Conservation (phyloP, 2,888 invertebrate genomes). For the Melieria crassipennis region DNA sequence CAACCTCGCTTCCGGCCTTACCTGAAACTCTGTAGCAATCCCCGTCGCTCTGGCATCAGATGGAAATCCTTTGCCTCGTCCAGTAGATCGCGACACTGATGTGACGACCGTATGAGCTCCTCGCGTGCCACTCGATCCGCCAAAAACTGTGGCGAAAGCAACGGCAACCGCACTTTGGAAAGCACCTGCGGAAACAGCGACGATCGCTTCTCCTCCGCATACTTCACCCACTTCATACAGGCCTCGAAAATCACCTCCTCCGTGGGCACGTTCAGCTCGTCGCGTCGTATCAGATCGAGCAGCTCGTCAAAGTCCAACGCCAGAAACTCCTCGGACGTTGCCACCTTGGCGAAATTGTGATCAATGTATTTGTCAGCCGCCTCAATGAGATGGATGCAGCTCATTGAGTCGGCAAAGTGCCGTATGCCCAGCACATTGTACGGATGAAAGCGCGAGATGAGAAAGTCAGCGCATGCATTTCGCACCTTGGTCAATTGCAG, state of each 20-base stretch:
- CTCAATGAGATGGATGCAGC: slow-evolving; percentile 75
- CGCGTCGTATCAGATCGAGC: slow-evolving; percentile 75
- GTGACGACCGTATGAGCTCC: slow-evolving; percentile 78
- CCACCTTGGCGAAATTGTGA: slow-evolving; percentile 77
- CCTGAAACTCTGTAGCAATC: slow-evolving; percentile 77
- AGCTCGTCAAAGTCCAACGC: slow-evolving; percentile 71
- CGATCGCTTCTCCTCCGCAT: slow-evolving; percentile 70
- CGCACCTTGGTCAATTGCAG: slow-evolving; percentile 81
- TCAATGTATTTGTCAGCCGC: slow-evolving; percentile 82
- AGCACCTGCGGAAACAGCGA: slow-evolving; percentile 75
- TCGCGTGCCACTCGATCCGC: slow-evolving; percentile 84
- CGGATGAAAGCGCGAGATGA: slow-evolving; percentile 80
- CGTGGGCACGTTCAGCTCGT: slow-evolving; percentile 79
- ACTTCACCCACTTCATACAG: slow-evolving; percentile 82
- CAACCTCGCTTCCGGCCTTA: background rate
- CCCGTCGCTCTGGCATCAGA: slow-evolving; percentile 83
- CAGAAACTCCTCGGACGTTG: slow-evolving; percentile 80
- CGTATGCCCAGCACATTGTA: slow-evolving; percentile 83
- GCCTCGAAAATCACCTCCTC: slow-evolving; percentile 89
- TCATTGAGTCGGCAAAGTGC: slow-evolving; percentile 81
- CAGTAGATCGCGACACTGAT: slow-evolving; percentile 83
- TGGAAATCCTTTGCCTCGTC: slow-evolving; percentile 91
- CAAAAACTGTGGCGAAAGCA: slow-evolving; percentile 83
- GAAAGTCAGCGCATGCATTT: slow-evolving; percentile 84
- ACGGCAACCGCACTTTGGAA: slow-evolving; percentile 79